Conservation (phyloP, 2,113 vertebrate species). For the Carassius auratus region DNA sequence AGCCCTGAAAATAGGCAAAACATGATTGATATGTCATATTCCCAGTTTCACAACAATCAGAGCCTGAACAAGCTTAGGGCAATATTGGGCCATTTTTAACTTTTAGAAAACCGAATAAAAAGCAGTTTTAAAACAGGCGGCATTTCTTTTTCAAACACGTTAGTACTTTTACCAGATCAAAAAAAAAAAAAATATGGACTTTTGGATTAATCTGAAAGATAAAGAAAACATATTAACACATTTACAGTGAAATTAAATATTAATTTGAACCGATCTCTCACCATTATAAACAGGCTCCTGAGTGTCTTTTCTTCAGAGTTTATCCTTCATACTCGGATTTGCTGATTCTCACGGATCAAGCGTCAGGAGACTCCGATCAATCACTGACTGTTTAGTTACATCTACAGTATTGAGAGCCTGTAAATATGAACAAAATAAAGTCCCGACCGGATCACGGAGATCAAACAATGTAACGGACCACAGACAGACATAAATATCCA, state of each 20-base stretch:
- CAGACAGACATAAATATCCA: background rate
- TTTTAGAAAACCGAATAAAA: background rate
- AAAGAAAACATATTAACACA: background rate
- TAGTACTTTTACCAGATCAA: background rate
- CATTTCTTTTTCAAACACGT: background rate
- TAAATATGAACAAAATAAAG: background rate
- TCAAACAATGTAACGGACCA: slow-evolving; percentile 4
- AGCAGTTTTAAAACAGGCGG: background rate
- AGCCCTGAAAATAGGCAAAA: slow-evolving; percentile 13
- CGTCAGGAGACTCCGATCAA: background rate
- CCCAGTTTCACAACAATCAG: background rate
- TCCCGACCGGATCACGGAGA: background rate
- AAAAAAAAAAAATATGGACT: too few species aligned
- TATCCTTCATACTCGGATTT: slow-evolving; percentile 10
- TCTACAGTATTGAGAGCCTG: background rate
- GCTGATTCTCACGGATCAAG: background rate
- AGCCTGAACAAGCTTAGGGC: background rate
- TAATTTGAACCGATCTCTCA: background rate
- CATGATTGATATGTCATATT: background rate
- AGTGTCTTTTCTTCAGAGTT: background rate
- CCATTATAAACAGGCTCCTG: slow-evolving; percentile 17
- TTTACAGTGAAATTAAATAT: background rate
- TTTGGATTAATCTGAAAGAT: too few species aligned
- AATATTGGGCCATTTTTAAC: background rate
- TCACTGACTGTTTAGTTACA: background rate